These are phyloP conservation scores for Peromyscus leucopus DNA, from an alignment of 2,113 vertebrate species.

Conservation along the genomic window DNA sequence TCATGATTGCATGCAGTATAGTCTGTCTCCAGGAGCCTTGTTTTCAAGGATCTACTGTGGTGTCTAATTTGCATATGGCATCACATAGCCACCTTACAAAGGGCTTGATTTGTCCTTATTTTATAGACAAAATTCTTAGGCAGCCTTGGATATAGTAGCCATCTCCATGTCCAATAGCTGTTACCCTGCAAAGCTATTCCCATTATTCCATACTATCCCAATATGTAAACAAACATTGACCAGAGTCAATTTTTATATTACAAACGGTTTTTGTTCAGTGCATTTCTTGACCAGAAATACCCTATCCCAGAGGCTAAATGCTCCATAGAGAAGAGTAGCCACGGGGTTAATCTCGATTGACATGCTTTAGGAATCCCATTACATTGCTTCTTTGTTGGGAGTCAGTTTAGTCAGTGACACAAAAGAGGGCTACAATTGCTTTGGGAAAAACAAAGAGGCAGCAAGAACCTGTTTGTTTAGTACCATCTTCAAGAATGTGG, in stretches of 20 bases:
- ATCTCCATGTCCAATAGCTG: neutral
- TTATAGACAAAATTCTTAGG: neutral
- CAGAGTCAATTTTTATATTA: conserved; percentile 51
- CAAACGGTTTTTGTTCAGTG: conserved; percentile 62
- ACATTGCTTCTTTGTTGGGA: conserved; percentile 88
- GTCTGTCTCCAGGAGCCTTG: neutral
- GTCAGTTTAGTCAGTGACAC: conserved; percentile 86
- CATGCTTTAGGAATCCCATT: conserved; percentile 84
- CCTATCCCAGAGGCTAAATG: conserved; percentile 67
- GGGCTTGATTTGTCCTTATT: neutral
- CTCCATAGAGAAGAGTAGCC: conserved; percentile 74
- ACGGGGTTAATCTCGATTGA: conserved; percentile 84
- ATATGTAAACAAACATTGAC: neutral
- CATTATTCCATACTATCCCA: neutral
- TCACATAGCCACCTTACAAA: neutral
- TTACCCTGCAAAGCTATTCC: neutral
- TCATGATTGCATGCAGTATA: neutral
- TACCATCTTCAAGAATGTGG: conserved; percentile 77
- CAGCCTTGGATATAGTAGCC: conserved; percentile 26
- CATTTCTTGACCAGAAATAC: conserved; percentile 62
- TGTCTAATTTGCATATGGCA: neutral
- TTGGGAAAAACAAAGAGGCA: conserved; percentile 82
- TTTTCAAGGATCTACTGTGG: neutral
- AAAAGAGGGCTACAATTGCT: conserved; percentile 84
- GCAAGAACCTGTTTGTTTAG: conserved; percentile 88